Evolutionary conservation across 2,888 invertebrate species (phyloP).

Genomic region (Scaptomyza caliginosa): DNA sequence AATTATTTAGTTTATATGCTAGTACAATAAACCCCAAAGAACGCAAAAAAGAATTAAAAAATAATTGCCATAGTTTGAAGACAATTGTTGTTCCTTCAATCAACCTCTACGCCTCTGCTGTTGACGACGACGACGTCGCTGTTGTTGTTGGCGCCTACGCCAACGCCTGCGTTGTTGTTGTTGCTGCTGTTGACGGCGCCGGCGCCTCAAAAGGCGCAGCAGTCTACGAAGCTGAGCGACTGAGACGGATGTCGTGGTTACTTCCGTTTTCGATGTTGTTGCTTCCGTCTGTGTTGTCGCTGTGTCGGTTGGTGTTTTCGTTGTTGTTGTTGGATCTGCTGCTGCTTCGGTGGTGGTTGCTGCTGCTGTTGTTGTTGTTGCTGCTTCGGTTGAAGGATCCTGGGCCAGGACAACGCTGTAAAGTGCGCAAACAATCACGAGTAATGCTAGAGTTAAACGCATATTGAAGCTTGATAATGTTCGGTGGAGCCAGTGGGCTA

Average conservation of each 20-base stretch:
- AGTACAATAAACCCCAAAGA: not conserved
- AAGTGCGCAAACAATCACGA: not conserved
- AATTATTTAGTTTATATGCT: not conserved
- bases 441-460: not conserved
- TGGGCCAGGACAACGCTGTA: constrained; percentile 1
- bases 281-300: not conserved
- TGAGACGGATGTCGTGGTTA: constrained; percentile 2
- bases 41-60: not conserved
- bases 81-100: not conserved
- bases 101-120: constrained; percentile 3
- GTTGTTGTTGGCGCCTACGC: constrained; percentile 10
- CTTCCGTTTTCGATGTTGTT: constrained; percentile 2
- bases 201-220: not conserved
- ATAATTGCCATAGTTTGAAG: not conserved
- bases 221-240: not conserved
- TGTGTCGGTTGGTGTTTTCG: not conserved
- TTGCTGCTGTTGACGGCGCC: not conserved
- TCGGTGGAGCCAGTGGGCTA: not conserved
- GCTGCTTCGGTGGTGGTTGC: not conserved
- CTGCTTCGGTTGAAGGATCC: not conserved
- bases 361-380: constrained; percentile 7
- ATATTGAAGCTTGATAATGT: constrained; percentile 3
- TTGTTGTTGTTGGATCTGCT: not conserved
- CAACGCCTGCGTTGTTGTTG: constrained; percentile 1
- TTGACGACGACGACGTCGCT: not conserved